Conservation (phyloP, 2,888 invertebrate species). For the Macrosiphum euphorbiae region DNA sequence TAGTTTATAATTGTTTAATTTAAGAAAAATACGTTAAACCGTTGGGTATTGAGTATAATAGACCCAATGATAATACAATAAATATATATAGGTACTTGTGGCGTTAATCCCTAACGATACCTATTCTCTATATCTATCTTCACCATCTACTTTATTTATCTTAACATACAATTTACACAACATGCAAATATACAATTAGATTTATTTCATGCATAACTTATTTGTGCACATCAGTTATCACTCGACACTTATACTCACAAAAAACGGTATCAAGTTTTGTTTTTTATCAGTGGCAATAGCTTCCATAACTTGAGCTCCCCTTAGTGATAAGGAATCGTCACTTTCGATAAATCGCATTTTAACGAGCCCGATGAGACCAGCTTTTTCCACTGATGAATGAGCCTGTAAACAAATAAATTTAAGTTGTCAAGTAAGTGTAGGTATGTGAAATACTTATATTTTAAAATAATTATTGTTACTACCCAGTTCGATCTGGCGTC, state of each 20-base stretch:
- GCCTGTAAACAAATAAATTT: conserved; percentile 73
- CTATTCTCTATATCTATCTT: background rate
- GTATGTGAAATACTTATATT: background rate
- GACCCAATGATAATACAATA: background rate
- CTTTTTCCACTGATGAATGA: conserved; percentile 96
- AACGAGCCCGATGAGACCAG: conserved; percentile 92
- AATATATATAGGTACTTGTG: background rate
- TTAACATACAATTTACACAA: background rate
- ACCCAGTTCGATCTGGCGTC: background rate
- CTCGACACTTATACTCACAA: conserved; percentile 76
- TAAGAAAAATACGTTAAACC: background rate
- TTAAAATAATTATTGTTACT: background rate
- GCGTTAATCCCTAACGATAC: background rate
- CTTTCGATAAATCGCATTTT: conserved; percentile 93
- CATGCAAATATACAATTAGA: background rate
- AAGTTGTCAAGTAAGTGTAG: background rate
- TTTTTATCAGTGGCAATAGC: conserved; percentile 86
- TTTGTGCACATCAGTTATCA: background rate
- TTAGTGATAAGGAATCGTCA: conserved; percentile 86
- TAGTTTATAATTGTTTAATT: background rate
- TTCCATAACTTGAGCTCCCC: conserved; percentile 83
- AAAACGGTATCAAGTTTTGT: conserved; percentile 90
- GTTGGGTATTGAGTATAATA: background rate
- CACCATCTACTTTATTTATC: background rate
- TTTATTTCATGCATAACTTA: background rate